Conservation (phyloP, 2,888 invertebrate genomes). For the Oeneis ivallda region DNA sequence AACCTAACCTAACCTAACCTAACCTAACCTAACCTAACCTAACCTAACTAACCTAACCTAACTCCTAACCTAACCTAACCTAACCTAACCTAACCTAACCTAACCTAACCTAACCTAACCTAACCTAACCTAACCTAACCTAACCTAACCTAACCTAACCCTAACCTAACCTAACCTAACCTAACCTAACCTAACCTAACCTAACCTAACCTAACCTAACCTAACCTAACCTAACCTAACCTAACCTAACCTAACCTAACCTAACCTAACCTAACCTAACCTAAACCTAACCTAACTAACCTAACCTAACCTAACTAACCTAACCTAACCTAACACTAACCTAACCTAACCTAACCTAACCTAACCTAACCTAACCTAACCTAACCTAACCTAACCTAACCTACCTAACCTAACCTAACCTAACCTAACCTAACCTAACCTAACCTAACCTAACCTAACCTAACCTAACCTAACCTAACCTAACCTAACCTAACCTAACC, state of each 20-base stretch:
- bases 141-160: not conserved
- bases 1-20: too few relatives aligned
- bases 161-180: slow-evolving; percentile 21
- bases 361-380: slow-evolving; percentile 31
- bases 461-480: slow-evolving; percentile 30
- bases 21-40: too few relatives aligned
- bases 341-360: slow-evolving; percentile 25
- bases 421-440: slow-evolving; percentile 29
- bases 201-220: slow-evolving; percentile 36
- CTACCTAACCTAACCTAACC: slow-evolving; percentile 29
- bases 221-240: slow-evolving; percentile 36
- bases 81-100: too few relatives aligned
- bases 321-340: slow-evolving; percentile 9
- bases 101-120: too few relatives aligned
- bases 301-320: slow-evolving; percentile 37
- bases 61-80: too few relatives aligned
- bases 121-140: slow-evolving; percentile 10
- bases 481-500: slow-evolving; percentile 33
- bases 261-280: slow-evolving; percentile 25
- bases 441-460: slow-evolving; percentile 27
- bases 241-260: slow-evolving; percentile 35
- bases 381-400: slow-evolving; percentile 33
- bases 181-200: slow-evolving; percentile 36
- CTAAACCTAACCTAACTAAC: slow-evolving; percentile 11
- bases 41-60: too few relatives aligned